Conservation (phyloP, 2,888 invertebrate species). For the Lissonota sp. region DNA sequence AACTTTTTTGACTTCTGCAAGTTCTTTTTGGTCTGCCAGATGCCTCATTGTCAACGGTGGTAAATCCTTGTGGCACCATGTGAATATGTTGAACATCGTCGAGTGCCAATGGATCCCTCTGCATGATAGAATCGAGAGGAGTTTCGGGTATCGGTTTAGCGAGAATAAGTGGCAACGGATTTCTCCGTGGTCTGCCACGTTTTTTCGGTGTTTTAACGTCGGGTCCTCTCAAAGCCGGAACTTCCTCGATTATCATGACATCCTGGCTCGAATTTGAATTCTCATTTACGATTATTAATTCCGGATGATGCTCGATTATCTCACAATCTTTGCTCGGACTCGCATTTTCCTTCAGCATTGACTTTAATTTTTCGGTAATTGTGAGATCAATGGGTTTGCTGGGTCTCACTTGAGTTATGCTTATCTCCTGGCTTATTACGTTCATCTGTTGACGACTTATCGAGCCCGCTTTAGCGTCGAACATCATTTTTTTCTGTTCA, state of each 20-base stretch:
- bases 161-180: conserved; percentile 67
- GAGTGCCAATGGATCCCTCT: conserved; percentile 77
- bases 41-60: conserved; percentile 76
- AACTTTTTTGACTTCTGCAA: conserved; percentile 81
- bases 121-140: conserved; percentile 62
- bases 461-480: conserved; percentile 71
- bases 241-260: conserved; percentile 83
- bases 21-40: conserved; percentile 78
- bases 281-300: conserved; percentile 82
- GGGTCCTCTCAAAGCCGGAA: conserved; percentile 73
- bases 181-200: conserved; percentile 80
- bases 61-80: conserved; percentile 48
- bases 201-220: conserved; percentile 79
- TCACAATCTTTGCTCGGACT: conserved; percentile 77
- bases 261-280: conserved; percentile 83
- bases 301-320: conserved; percentile 81
- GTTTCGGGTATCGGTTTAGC: conserved; percentile 43
- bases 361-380: conserved; percentile 77
- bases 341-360: conserved; percentile 70
- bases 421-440: conserved; percentile 80
- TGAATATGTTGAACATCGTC: conserved; percentile 70
- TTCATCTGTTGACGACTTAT: conserved; percentile 79
- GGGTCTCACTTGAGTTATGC: conserved; percentile 79
- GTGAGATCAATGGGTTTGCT: conserved; percentile 68
- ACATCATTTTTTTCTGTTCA: conserved; percentile 68